Evolutionary conservation across 1,140 invertebrate species (phyloP), one percentile per base, ranked within the genome.

Genomic region (Drosophila asahinai): DNA sequence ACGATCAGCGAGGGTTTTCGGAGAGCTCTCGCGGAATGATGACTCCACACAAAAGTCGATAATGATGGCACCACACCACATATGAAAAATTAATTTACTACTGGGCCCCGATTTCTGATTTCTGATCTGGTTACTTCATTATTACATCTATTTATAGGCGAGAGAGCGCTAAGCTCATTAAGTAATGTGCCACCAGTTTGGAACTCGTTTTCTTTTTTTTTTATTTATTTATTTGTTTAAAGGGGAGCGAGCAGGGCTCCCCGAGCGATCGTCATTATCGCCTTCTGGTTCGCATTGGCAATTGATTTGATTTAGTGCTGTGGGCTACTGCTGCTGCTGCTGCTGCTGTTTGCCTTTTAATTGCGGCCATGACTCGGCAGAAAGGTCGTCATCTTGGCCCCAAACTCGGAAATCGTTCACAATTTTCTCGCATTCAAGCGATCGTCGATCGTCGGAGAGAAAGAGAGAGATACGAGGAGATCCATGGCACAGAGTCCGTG

Each of bases 81-180:
- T 81, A 90, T 90, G 86, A 90, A 91, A 90, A 77, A 90, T 90
- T 90, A 90, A 90, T 90, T 90, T 90, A 90, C 86, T 90, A 40
- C 54, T 42, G 36, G 40, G 9, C 33, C 33, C 33, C 9, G 33
- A 36, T 36, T 36, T 36, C 33, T 54, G 81, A 64, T 77, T 76
- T 75, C 71, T 84, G 76, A 90, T 86, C 81, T 90, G 86, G 86
- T 90, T 91, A 90, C 86, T 90, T 90, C 86, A 90, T 90, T 90
- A 90, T 90, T 90, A 90, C 76, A 76, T 90, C 79, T 90, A 91
- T 90, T 90, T 90, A 86, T 90, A 86, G 77, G 75, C 49, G 54
- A 57, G 54, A 57, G 54, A 70, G 55, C 70, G 49, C 75, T 84
- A 90, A 90, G 86, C 86, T 90, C 86, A 90, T 90, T 90, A 90